A percentile compares a stretch with the other conserved stretches of the same genome.
Evolutionary conservation across 1,140 invertebrate genomes (phyloP).

Genomic region (Lethocerus indicus): DNA sequence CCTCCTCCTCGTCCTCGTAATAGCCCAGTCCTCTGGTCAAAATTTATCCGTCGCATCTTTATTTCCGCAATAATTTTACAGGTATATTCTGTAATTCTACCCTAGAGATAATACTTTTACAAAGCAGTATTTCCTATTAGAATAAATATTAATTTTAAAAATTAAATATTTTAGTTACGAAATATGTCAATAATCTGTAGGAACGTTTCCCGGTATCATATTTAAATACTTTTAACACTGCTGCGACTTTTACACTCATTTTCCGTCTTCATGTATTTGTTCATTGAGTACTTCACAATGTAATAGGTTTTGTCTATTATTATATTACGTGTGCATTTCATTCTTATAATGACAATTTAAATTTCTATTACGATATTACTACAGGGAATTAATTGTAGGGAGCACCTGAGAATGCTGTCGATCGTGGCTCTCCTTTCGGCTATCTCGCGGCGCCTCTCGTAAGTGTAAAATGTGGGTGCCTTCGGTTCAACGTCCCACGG

Average conservation of each 20-base stretch:
- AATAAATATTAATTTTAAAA: too few relatives aligned
- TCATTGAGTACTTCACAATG: background rate
- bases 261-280: too few relatives aligned
- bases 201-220: too few relatives aligned
- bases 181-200: too few relatives aligned
- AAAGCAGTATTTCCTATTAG: background rate
- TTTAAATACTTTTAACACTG: too few relatives aligned
- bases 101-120: too few relatives aligned
- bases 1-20: slow-evolving; percentile 35
- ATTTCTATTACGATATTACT: background rate
- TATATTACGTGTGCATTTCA: background rate
- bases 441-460: slow-evolving; percentile 43
- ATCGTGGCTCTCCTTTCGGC: slow-evolving; percentile 39
- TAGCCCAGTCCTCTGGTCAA: slow-evolving; percentile 37
- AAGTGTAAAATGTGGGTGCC: slow-evolving; percentile 4
- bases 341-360: background rate
- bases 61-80: background rate
- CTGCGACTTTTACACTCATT: too few relatives aligned
- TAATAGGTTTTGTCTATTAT: background rate
- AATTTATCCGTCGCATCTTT: background rate
- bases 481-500: slow-evolving; percentile 23
- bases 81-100: background rate
- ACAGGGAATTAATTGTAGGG: background rate
- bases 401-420: slow-evolving; percentile 35
- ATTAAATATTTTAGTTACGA: too few relatives aligned